phyloP scores from a whole-genome alignment of 2,888 invertebrate species.

The Tenthredo livida region DNA sequence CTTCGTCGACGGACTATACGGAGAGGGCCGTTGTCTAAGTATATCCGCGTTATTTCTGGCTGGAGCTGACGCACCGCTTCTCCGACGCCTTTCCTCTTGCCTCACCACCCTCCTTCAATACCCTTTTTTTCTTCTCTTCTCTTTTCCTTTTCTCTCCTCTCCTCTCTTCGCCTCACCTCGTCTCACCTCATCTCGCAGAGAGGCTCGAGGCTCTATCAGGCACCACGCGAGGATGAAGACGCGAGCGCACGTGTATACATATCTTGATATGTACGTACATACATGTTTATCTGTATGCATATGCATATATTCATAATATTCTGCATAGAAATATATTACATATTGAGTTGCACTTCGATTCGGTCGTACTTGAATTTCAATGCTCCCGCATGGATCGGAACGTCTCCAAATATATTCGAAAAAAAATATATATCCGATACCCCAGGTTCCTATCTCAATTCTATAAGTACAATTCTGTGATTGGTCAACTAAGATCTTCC shows the following conservation, averaged over 20 bases:
- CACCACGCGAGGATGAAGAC: slow-evolving; percentile 11
- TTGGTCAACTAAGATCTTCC: no score
- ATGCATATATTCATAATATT: background rate
- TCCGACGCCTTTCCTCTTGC: slow-evolving; percentile 59
- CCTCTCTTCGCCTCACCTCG: background rate
- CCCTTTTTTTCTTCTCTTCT: slow-evolving; percentile 55
- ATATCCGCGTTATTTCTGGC: slow-evolving; percentile 77
- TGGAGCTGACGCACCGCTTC: slow-evolving; percentile 76
- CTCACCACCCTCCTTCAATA: slow-evolving; percentile 44
- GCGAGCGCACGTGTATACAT: slow-evolving; percentile 8
- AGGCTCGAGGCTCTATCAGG: slow-evolving; percentile 11
- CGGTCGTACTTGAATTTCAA: no score
- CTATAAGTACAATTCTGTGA: no score
- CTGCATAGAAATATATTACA: background rate
- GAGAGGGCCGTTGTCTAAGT: slow-evolving; percentile 75
- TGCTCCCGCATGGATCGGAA: no score
- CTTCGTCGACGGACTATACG: slow-evolving; percentile 32
- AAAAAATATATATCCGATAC: no score
- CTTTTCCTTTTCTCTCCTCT: slow-evolving; percentile 48
- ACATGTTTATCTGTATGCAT: background rate
- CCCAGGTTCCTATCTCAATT: no score
- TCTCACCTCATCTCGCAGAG: background rate
- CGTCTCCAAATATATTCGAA: no score
- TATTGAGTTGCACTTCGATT: background rate
- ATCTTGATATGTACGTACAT: background rate